phyloP scores from a whole-genome alignment of 2,888 invertebrate species.

The Macropis europaea region DNA sequence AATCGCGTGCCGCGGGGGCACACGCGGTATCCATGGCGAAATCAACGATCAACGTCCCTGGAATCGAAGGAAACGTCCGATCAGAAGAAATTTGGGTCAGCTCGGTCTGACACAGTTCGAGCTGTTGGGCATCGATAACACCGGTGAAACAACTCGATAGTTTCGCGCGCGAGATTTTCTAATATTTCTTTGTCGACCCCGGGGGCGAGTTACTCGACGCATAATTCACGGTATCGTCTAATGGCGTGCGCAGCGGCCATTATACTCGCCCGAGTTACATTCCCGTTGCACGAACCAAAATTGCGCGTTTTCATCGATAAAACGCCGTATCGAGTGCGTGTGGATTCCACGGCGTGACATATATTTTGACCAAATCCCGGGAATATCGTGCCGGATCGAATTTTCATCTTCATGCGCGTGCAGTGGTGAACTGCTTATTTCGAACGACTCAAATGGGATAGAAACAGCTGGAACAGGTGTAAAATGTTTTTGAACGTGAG shows the following conservation, averaged over 20 bases:
- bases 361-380: constrained; percentile 7
- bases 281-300: constrained; percentile 18
- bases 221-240: constrained; percentile 48
- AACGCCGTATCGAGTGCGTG: constrained; percentile 15
- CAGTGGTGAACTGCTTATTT: no score
- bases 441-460: no score
- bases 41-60: constrained; percentile 49
- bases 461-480: no score
- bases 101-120: constrained; percentile 47
- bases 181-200: constrained; percentile 43
- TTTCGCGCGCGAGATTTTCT: constrained; percentile 29
- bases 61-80: constrained; percentile 29
- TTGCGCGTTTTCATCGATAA: constrained; percentile 45
- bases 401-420: neutral
- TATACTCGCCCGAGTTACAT: constrained; percentile 20
- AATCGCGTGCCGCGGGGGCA: neutral
- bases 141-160: constrained; percentile 27
- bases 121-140: constrained; percentile 48
- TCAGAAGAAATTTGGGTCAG: constrained; percentile 57
- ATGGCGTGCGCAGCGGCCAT: constrained; percentile 41
- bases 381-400: neutral
- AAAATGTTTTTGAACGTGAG: no score
- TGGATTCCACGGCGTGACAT: constrained; percentile 18
- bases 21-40: constrained; percentile 42
- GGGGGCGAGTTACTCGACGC: constrained; percentile 6